phyloP scores from a whole-genome alignment of 2,113 vertebrate species.

The Peromyscus leucopus region DNA sequence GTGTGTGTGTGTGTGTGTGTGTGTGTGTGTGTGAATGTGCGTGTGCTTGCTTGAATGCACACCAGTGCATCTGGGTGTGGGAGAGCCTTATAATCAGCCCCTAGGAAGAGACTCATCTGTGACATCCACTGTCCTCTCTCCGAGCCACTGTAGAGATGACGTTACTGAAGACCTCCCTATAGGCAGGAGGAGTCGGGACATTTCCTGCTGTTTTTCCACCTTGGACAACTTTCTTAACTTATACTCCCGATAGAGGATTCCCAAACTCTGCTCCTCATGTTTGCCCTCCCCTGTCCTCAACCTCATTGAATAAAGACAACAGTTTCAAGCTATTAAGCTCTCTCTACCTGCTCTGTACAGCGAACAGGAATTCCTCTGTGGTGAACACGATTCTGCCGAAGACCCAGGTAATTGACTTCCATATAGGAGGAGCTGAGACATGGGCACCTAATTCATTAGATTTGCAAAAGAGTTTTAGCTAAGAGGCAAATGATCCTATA shows the following conservation, averaged over 20 bases:
- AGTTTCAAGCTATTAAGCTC: not conserved
- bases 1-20: fast-evolving
- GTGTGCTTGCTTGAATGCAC: fast-evolving
- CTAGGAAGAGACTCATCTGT: constrained; percentile 55
- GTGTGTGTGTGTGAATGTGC: not conserved
- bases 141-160: constrained; percentile 45
- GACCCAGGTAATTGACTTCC: constrained; percentile 42
- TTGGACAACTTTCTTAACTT: constrained; percentile 82
- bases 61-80: not conserved
- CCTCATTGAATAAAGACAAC: constrained; percentile 71
- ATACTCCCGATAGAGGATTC: constrained; percentile 78
- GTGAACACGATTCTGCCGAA: not conserved
- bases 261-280: constrained; percentile 50
- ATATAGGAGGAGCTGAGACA: fast-evolving
- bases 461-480: constrained; percentile 34
- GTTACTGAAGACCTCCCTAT: constrained; percentile 56
- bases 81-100: not conserved
- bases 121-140: not conserved
- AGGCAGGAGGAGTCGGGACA: constrained; percentile 17
- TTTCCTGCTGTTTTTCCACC: constrained; percentile 59
- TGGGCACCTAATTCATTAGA: not conserved
- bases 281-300: constrained; percentile 28
- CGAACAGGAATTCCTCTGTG: not conserved
- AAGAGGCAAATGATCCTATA: not conserved
- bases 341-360: not conserved